These are phyloP conservation scores for Conger conger DNA, from an alignment of 2,113 vertebrate species.

Conservation along the genomic window DNA sequence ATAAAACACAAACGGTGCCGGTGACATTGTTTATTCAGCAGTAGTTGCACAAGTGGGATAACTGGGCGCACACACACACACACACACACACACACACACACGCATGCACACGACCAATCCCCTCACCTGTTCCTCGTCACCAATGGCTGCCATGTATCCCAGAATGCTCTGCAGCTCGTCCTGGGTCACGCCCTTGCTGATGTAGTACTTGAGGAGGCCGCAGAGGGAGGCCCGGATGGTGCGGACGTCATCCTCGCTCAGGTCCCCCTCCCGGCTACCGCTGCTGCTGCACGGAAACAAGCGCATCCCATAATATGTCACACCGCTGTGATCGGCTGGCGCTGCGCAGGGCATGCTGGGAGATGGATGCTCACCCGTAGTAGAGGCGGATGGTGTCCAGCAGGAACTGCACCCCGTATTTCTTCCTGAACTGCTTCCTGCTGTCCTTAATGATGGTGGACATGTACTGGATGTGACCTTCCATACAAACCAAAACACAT, in stretches of 20 bases:
- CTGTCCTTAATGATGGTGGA: constrained; percentile 95
- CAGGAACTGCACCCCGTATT: constrained; percentile 93
- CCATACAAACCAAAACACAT: constrained; percentile 33
- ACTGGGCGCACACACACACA: not conserved
- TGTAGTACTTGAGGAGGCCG: constrained; percentile 91
- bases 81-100: not conserved
- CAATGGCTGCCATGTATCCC: constrained; percentile 87
- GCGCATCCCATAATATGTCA: not conserved
- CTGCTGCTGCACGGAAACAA: constrained; percentile 34
- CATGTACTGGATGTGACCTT: constrained; percentile 97
- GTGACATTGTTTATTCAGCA: not conserved
- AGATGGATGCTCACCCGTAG: constrained; percentile 80
- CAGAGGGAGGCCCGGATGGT: constrained; percentile 87
- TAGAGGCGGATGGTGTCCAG: constrained; percentile 88
- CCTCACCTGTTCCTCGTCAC: constrained; percentile 89
- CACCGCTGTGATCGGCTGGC: not conserved
- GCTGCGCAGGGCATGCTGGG: constrained; percentile 2
- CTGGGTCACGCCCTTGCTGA: constrained; percentile 90
- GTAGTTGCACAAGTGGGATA: not conserved
- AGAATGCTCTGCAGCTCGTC: constrained; percentile 94
- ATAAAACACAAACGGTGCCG: too few species aligned
- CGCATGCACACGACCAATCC: too few species aligned
- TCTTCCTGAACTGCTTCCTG: constrained; percentile 92
- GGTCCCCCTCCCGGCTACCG: constrained; percentile 70
- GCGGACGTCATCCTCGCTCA: constrained; percentile 84